These are phyloP conservation scores for Brachyopa scutellaris DNA, from an alignment of 2,888 invertebrate genomes.

Conservation along the genomic window DNA sequence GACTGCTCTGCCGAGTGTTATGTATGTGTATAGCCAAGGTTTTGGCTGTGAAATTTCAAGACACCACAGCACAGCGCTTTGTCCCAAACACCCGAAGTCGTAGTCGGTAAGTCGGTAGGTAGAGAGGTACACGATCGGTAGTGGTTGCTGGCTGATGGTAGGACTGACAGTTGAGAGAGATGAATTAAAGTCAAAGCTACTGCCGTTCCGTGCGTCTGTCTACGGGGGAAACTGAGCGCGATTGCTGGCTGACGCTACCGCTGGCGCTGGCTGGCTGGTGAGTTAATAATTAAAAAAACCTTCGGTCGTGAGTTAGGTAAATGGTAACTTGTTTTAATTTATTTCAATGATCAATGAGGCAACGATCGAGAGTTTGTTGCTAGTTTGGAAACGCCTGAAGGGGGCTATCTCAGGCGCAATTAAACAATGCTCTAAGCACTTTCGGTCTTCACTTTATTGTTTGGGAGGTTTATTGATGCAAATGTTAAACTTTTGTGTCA, in stretches of 20 bases:
- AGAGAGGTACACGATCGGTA: too few species aligned
- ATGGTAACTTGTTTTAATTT: slow-evolving; percentile 62
- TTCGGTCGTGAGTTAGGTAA: slow-evolving; percentile 52
- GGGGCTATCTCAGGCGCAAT: not conserved
- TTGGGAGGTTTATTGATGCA: not conserved
- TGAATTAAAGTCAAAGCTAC: slow-evolving; percentile 45
- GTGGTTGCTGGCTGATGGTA: slow-evolving; percentile 6
- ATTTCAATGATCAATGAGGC: slow-evolving; percentile 62
- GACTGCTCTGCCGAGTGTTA: slow-evolving; percentile 59
- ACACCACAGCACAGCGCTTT: slow-evolving; percentile 37
- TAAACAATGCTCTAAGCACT: not conserved
- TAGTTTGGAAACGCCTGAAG: slow-evolving; percentile 30
- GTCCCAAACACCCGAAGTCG: slow-evolving; percentile 33
- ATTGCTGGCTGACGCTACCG: too few species aligned
- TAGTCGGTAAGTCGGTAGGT: too few species aligned
- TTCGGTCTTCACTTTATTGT: not conserved
- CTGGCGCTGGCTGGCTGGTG: not conserved
- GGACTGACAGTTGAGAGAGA: slow-evolving; percentile 38
- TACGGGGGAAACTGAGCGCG: slow-evolving; percentile 3
- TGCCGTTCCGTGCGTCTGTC: slow-evolving; percentile 7
- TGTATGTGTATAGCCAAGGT: slow-evolving; percentile 67
- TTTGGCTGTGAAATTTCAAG: slow-evolving; percentile 50
- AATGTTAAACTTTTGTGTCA: not conserved
- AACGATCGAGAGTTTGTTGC: slow-evolving; percentile 43
- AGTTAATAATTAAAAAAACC: slow-evolving; percentile 43